phyloP scores from a whole-genome alignment of 2,113 vertebrate species.

The Candoia aspera region DNA sequence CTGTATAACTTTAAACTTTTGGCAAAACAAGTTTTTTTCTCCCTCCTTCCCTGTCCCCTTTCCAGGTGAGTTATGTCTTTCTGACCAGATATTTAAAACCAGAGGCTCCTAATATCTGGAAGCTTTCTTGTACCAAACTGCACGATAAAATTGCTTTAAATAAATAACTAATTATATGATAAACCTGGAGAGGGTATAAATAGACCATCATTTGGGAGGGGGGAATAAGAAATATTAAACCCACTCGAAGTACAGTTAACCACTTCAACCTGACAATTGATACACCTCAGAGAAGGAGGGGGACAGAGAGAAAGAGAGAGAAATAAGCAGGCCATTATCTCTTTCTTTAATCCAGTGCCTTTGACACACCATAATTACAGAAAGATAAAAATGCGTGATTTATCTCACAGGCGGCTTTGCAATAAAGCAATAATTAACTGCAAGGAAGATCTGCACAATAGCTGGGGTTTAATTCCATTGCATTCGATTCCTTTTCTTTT shows the following conservation, averaged over 20 bases:
- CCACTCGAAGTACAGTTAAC: neutral
- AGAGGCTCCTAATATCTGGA: neutral
- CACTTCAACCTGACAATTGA: constrained; percentile 6
- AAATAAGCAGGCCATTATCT: constrained; percentile 32
- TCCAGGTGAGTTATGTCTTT: neutral
- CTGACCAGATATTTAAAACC: neutral
- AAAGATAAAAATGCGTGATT: constrained; percentile 11
- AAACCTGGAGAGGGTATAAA: constrained; percentile 3
- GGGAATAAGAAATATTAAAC: neutral
- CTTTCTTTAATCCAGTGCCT: constrained; percentile 28
- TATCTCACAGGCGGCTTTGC: constrained; percentile 17
- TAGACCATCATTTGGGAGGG: neutral
- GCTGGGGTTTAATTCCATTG: constrained; percentile 4
- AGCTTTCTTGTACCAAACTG: neutral
- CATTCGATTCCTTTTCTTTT: neutral
- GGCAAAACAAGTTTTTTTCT: neutral
- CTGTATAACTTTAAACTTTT: neutral
- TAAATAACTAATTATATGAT: neutral
- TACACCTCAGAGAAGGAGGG: neutral
- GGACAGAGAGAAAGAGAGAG: neutral
- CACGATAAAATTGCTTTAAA: neutral
- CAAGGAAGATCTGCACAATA: neutral
- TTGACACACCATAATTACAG: constrained; percentile 11
- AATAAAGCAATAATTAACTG: neutral
- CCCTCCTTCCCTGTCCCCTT: neutral